Percentiles rank a stretch among this genome's conserved stretches.
Evolutionary conservation across 1,140 invertebrate species (phyloP).

Genomic region (Physella acuta): DNA sequence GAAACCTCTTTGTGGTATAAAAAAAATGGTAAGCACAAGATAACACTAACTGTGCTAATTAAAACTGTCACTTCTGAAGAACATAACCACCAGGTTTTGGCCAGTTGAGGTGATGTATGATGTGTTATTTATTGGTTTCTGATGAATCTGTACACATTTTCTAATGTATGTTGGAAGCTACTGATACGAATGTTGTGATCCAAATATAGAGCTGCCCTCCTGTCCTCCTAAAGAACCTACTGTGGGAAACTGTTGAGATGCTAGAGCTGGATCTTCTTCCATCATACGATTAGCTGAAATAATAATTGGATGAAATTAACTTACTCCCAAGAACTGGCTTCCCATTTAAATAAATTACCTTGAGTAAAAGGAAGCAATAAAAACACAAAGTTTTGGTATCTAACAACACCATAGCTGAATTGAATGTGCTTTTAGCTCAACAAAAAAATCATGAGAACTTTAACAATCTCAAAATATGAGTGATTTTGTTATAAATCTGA

Average conservation of each 20-base stretch:
- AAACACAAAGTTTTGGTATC: background rate
- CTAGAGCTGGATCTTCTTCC: slow-evolving; percentile 10
- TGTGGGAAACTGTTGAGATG: slow-evolving; percentile 4
- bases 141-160: background rate
- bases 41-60: background rate
- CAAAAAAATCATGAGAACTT: background rate
- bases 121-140: background rate
- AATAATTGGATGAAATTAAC: background rate
- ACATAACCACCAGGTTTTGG: background rate
- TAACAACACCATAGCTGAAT: background rate
- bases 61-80: background rate
- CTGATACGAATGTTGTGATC: slow-evolving; percentile 17
- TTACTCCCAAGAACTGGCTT: background rate
- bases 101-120: background rate
- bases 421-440: background rate
- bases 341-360: no score
- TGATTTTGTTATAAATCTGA: no score
- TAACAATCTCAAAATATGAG: background rate
- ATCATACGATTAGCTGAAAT: slow-evolving; percentile 22
- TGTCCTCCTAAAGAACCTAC: slow-evolving; percentile 2
- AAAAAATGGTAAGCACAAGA: background rate
- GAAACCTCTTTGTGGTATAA: background rate
- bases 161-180: background rate
- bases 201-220: slow-evolving; percentile 20
- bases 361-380: background rate